A percentile compares a stretch with the other conserved stretches of the same genome.
Evolutionary conservation across 2,113 vertebrate species (phyloP).

Genomic region (Scomber japonicus): DNA sequence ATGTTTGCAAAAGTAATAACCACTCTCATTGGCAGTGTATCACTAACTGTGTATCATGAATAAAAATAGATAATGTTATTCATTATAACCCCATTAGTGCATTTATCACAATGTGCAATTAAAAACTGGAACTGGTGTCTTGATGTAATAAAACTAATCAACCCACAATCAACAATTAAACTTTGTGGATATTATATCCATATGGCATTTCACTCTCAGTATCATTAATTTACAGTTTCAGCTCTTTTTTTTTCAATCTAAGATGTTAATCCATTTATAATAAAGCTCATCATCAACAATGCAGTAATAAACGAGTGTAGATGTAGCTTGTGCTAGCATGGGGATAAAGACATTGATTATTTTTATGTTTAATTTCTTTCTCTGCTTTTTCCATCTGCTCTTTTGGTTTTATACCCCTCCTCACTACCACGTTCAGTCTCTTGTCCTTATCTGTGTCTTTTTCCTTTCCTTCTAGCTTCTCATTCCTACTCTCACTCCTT

Average conservation of each 20-base stretch:
- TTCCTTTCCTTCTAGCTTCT: conserved; percentile 1
- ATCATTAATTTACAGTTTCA: neutral
- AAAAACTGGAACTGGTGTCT: conserved; percentile 2
- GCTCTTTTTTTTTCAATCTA: conserved; percentile 1
- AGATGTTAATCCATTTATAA: conserved; percentile 30
- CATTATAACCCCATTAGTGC: conserved; percentile 20
- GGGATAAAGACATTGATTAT: neutral
- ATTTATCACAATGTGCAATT: conserved; percentile 23
- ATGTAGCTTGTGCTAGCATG: neutral
- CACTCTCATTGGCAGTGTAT: neutral
- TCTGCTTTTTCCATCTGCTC: neutral
- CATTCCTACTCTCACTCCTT: neutral
- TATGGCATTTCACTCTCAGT: neutral
- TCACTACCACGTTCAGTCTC: neutral
- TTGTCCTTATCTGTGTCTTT: neutral
- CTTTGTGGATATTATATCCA: neutral
- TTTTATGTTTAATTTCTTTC: neutral
- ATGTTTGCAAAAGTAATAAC: neutral
- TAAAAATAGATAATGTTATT: conserved; percentile 16
- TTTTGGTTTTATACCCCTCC: too few species aligned
- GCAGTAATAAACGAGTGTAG: conserved; percentile 14
- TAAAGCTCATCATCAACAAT: conserved; percentile 28
- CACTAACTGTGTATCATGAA: conserved; percentile 15
- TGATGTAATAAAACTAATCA: conserved; percentile 32
- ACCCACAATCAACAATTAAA: conserved; percentile 21